These are phyloP conservation scores for Argyra leucocephala DNA, from an alignment of 2,888 invertebrate genomes.

Conservation along the genomic window DNA sequence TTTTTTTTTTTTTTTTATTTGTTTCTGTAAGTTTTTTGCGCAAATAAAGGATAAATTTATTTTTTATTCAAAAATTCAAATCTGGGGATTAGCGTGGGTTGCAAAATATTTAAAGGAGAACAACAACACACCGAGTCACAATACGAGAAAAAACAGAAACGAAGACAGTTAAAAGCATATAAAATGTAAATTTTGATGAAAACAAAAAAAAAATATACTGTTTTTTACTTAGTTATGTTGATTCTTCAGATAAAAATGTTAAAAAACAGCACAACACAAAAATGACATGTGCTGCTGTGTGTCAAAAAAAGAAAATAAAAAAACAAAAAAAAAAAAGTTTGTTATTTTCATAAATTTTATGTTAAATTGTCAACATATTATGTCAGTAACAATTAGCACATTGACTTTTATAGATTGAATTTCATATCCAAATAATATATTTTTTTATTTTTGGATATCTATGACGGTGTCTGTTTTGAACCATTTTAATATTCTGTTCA, in stretches of 20 bases:
- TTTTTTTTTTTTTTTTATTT: neutral
- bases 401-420: no score
- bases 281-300: conserved; percentile 6
- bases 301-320: neutral
- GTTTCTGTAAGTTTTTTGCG: no score
- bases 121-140: neutral
- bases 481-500: no score
- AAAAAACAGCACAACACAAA: neutral
- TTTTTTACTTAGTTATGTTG: neutral
- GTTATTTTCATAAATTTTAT: neutral
- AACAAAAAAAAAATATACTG: neutral
- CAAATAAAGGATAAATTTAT: neutral
- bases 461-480: no score
- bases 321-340: neutral
- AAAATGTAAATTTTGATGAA: neutral
- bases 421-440: no score
- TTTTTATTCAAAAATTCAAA: neutral
- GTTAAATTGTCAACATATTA: neutral
- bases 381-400: neutral
- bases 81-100: neutral
- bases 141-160: neutral
- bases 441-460: no score
- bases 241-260: conserved; percentile 1
- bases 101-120: neutral
- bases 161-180: neutral